phyloP scores from a whole-genome alignment of 2,113 vertebrate genomes.

The Gasterosteus nipponicus region DNA sequence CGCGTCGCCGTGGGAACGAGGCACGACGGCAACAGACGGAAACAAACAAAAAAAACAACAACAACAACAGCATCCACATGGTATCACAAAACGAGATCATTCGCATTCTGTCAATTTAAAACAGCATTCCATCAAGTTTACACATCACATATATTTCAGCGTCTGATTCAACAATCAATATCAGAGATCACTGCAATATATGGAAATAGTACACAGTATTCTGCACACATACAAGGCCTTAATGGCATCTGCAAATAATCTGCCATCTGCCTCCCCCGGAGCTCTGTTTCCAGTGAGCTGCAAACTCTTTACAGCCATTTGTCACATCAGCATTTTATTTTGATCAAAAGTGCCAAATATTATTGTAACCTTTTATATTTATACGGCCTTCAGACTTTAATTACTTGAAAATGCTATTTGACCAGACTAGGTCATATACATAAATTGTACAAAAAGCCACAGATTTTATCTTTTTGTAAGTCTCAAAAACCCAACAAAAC shows the following conservation, averaged over 20 bases:
- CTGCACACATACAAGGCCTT: not conserved
- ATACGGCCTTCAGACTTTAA: not conserved
- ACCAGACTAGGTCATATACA: not conserved
- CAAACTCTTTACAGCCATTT: not conserved
- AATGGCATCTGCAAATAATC: conserved; percentile 38
- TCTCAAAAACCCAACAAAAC: conserved; percentile 1
- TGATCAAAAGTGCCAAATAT: not conserved
- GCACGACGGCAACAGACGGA: conserved; percentile 63
- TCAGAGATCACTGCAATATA: conserved; percentile 65
- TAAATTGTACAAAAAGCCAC: conserved; percentile 23
- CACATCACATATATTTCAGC: conserved; percentile 68
- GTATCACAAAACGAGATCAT: conserved; percentile 70
- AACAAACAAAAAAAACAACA: conserved; percentile 44
- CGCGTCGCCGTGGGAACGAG: conserved; percentile 55
- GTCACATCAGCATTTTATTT: not conserved
- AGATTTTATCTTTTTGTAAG: conserved; percentile 5
- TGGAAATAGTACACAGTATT: conserved; percentile 30
- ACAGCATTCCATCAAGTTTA: conserved; percentile 44
- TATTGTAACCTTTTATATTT: not conserved
- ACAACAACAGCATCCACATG: conserved; percentile 62
- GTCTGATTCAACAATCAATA: conserved; percentile 19
- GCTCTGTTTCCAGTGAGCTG: not conserved
- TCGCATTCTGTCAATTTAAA: conserved; percentile 46
- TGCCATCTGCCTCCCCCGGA: too few species aligned
- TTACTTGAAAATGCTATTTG: conserved; percentile 23